Conservation (phyloP, 2,113 vertebrate species). For the Tor tambroides region DNA sequence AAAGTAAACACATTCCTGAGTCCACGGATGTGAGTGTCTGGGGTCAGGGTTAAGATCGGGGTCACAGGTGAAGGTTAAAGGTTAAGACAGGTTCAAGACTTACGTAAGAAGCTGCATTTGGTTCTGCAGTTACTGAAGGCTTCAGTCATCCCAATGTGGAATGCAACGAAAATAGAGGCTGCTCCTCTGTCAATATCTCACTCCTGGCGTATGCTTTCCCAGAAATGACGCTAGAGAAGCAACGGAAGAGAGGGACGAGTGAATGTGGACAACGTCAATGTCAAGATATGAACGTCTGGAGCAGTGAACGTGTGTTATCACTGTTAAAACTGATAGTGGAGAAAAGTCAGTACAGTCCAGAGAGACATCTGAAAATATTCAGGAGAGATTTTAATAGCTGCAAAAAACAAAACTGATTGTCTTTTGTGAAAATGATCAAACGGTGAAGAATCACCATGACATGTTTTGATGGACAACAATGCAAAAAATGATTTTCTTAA, state of each 20-base stretch:
- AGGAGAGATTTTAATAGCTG: neutral
- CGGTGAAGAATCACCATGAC: neutral
- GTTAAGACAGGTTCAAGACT: conserved; percentile 44
- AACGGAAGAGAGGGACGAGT: conserved; percentile 19
- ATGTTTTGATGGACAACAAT: neutral
- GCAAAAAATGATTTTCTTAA: neutral
- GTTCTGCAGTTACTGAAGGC: conserved; percentile 29
- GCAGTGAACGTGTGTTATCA: neutral
- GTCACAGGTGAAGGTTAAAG: conserved; percentile 39
- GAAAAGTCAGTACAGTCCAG: too few species aligned
- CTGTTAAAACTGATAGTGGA: neutral
- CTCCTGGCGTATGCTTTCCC: conserved; percentile 56
- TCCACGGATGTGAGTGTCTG: neutral
- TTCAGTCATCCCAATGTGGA: neutral
- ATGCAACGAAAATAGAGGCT: conserved; percentile 32
- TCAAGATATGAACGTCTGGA: conserved; percentile 54
- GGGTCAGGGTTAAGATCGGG: conserved; percentile 6
- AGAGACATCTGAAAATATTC: too few species aligned
- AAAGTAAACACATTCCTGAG: conserved; percentile 18
- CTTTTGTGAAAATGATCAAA: neutral
- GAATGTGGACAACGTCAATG: conserved; percentile 63
- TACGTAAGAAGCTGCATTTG: neutral
- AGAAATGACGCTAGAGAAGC: conserved; percentile 51
- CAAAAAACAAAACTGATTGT: neutral
- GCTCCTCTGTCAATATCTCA: conserved; percentile 45